Conservation (phyloP, 2,113 vertebrate genomes). For the Ahaetulla prasina region DNA sequence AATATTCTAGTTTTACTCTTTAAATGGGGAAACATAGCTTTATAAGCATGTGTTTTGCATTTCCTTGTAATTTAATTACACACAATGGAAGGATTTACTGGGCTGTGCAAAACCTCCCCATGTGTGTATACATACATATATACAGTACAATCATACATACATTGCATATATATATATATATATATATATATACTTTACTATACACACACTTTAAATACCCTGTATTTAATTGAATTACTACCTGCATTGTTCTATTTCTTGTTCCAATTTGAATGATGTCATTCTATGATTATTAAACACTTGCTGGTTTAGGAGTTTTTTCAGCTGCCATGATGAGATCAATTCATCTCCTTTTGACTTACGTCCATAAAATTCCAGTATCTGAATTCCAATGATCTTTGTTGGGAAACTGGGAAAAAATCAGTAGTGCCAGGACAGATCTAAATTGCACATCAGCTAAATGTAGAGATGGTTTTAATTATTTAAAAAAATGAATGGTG, state of each 20-base stretch:
- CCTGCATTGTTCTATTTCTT: constrained; percentile 1
- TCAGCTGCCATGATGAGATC: constrained; percentile 1
- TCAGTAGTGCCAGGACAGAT: neutral
- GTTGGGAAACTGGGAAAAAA: neutral
- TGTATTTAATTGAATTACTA: constrained; percentile 25
- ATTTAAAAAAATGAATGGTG: neutral
- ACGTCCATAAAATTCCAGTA: neutral
- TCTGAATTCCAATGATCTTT: constrained; percentile 20
- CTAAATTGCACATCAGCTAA: neutral
- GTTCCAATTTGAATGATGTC: constrained; percentile 30
- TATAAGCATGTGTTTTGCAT: constrained; percentile 12
- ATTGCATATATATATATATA: neutral
- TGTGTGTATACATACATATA: neutral
- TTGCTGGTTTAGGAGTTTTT: constrained; percentile 14
- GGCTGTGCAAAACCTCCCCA: constrained; percentile 5
- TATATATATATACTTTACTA: too few relatives aligned
- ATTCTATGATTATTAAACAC: constrained; percentile 15
- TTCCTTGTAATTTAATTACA: constrained; percentile 33
- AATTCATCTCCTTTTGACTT: constrained; percentile 30
- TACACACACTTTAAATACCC: neutral
- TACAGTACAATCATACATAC: neutral
- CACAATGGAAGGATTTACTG: constrained; percentile 40
- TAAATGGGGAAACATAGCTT: constrained; percentile 38
- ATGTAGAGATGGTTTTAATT: neutral
- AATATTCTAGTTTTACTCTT: constrained; percentile 31